Evolutionary conservation across 2,888 invertebrate genomes (phyloP).

Genomic region (Pandemis heparana): DNA sequence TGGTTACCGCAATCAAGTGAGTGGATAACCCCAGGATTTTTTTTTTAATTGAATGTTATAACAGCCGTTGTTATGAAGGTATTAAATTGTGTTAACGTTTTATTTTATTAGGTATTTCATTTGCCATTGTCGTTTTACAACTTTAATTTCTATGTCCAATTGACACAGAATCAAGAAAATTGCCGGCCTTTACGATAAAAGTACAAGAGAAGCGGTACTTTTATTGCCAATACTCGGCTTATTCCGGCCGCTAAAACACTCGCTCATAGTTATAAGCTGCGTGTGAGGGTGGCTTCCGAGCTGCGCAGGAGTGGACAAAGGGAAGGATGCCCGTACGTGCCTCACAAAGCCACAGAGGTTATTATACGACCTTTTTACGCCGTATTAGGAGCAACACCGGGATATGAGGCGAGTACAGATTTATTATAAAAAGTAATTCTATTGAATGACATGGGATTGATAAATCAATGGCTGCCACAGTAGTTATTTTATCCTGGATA

Average conservation of each 20-base stretch:
- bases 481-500: not conserved
- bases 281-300: conserved; percentile 20
- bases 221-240: not conserved
- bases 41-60: no score
- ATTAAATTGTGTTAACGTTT: no score
- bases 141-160: not conserved
- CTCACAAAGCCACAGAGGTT: conserved; percentile 73
- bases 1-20: no score
- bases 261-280: not conserved
- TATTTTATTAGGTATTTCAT: no score
- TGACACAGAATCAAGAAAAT: not conserved
- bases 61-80: no score
- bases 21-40: no score
- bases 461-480: not conserved
- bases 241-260: not conserved
- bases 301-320: conserved; percentile 60
- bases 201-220: not conserved
- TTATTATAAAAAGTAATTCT: conserved; percentile 50
- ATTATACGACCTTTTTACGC: conserved; percentile 65
- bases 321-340: conserved; percentile 80
- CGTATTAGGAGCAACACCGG: conserved; percentile 70
- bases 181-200: not conserved
- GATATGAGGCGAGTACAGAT: conserved; percentile 57
- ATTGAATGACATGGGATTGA: not conserved
- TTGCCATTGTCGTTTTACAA: not conserved